Base-by-base conservation (phyloP, 2,797 vertebrate species). In the Avahi laniger region DNA sequence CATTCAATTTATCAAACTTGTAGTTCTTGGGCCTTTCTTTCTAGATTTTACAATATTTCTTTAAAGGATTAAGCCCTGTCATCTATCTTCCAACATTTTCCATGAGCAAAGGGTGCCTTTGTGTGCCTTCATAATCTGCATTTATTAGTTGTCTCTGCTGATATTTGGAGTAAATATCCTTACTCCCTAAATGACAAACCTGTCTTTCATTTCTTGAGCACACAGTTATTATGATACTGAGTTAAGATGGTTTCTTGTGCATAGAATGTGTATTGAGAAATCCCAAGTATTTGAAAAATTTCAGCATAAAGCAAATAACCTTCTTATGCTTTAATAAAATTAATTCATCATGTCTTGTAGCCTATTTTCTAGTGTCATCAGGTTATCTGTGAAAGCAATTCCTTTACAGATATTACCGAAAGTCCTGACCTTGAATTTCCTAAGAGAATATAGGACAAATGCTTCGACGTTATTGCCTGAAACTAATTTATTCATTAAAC, bases 401-500 rank as follows among this genome's bases (percentile, higher is more conserved):
- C 30, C 48, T 72, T 91, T 80, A 69, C 22, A 59, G 76, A 89
- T 54, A 86, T 54, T 76, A 28, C 43, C 61, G 6, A 33, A 17
- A 48, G 73, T 70, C 70, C 35, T 94, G 82, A 93, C 91, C 96
- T 89, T 83, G 78, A 94, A 80, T 72, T 85, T 80, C 83, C 57
- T 67, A 26, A 57, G 69, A 91, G 46, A 72, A 41, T 75, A 18
- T 46, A 75, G 54, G 22, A 30, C 41, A 35, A 35, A 52, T 46
- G 28, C 22, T 57, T 94, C 59, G 43, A 9, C 2, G 0, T 30
- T 82, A 59, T 82, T 35, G 33, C 57, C 35, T 91, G 67, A 30
- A 79, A 76, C 86, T 91, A 59, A 92, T 96, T 76, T 79, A 73
- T 93, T 94, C 93, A 75, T 83, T 85, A 82, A 43, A 83, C 84